Evolutionary conservation across 2,888 invertebrate genomes (phyloP).

Genomic region (Neoaliturus tenellus): DNA sequence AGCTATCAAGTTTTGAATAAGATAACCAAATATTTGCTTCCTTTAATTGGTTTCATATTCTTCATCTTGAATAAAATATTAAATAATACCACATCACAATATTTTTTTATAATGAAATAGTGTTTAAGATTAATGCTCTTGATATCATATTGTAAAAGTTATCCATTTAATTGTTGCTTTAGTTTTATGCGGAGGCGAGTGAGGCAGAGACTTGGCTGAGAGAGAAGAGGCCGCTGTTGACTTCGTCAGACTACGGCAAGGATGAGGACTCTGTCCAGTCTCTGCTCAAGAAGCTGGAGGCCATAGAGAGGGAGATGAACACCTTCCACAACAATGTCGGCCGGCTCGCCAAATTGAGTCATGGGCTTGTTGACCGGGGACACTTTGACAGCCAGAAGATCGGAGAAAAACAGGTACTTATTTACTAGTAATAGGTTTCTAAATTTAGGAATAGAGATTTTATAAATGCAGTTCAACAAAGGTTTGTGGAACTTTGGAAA

Average conservation of each 20-base stretch:
- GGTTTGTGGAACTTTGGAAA: too few species aligned
- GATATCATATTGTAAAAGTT: too few species aligned
- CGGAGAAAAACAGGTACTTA: slow-evolving; percentile 76
- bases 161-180: slow-evolving; percentile 64
- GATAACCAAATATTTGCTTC: too few species aligned
- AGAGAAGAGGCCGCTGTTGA: slow-evolving; percentile 86
- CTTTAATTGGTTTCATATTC: too few species aligned
- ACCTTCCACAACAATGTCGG: slow-evolving; percentile 85
- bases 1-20: too few species aligned
- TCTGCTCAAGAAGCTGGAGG: slow-evolving; percentile 89
- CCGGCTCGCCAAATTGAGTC: slow-evolving; percentile 81
- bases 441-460: too few species aligned
- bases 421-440: too few species aligned
- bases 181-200: slow-evolving; percentile 92
- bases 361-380: slow-evolving; percentile 81
- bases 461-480: too few species aligned
- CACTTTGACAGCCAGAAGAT: slow-evolving; percentile 90
- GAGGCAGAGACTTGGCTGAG: slow-evolving; percentile 96
- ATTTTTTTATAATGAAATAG: too few species aligned
- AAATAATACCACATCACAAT: too few species aligned
- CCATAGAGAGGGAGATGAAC: slow-evolving; percentile 86
- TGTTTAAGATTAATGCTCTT: too few species aligned
- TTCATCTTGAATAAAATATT: too few species aligned
- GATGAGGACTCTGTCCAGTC: slow-evolving; percentile 95
- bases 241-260: slow-evolving; percentile 88